Evolutionary conservation across 2,797 vertebrate genomes (phyloP).

Genomic region (Miichthys miiuy): DNA sequence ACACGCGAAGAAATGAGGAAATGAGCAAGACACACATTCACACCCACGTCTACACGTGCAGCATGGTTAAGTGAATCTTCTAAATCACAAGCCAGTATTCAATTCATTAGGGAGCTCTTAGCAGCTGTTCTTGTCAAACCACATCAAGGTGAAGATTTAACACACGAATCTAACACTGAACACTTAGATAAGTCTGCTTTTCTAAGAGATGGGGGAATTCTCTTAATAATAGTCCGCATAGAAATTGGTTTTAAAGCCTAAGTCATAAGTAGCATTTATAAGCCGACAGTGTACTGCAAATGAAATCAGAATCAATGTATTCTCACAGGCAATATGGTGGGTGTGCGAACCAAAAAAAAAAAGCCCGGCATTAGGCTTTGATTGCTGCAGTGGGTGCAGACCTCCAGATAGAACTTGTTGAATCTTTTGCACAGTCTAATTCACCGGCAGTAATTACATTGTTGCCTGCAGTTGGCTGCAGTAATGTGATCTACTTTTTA

Average conservation of each 20-base stretch:
- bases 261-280: constrained; percentile 44
- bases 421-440: background rate
- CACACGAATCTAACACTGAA: constrained; percentile 57
- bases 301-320: constrained; percentile 43
- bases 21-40: constrained; percentile 41
- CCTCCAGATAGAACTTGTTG: background rate
- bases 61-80: constrained; percentile 68
- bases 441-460: background rate
- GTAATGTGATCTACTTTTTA: constrained; percentile 5
- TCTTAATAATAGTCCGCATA: constrained; percentile 21
- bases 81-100: constrained; percentile 69
- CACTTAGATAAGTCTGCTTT: constrained; percentile 54
- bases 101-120: constrained; percentile 77
- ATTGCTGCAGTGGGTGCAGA: background rate
- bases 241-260: constrained; percentile 55
- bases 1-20: constrained; percentile 18
- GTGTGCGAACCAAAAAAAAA: background rate
- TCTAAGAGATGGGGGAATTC: constrained; percentile 44
- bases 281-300: constrained; percentile 28
- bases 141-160: constrained; percentile 72
- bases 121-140: constrained; percentile 75
- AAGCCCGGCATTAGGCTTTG: background rate
- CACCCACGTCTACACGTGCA: constrained; percentile 25
- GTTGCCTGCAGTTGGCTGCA: constrained; percentile 1
- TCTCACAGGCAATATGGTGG: constrained; percentile 8